Evolutionary conservation across 2,113 vertebrate species (phyloP).

Genomic region (Struthidea cinerea): DNA sequence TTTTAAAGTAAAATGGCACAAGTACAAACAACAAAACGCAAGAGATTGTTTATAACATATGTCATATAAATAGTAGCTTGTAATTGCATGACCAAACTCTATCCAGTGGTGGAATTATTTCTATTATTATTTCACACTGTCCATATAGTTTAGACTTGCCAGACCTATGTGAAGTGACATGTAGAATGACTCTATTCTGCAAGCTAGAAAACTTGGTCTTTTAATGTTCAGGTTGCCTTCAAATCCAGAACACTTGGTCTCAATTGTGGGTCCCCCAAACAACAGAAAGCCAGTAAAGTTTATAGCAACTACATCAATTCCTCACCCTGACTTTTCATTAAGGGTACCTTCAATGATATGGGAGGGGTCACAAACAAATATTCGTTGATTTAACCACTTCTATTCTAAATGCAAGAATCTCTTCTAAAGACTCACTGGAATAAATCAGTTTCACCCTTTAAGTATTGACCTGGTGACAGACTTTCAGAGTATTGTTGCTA

Average conservation of each 20-base stretch:
- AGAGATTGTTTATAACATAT: not conserved
- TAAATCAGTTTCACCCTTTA: not conserved
- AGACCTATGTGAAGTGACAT: not conserved
- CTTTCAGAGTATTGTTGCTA: not conserved
- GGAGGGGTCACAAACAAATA: not conserved
- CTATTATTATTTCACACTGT: not conserved
- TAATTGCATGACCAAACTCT: not conserved
- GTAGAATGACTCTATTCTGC: not conserved
- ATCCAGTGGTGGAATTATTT: not conserved
- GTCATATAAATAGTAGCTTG: not conserved
- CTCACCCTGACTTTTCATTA: not conserved
- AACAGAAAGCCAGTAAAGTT: not conserved
- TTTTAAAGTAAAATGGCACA: not conserved
- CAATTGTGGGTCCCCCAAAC: not conserved
- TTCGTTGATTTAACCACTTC: not conserved
- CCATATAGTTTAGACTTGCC: not conserved
- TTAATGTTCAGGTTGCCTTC: not conserved
- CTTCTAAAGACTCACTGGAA: not conserved
- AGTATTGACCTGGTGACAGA: not conserved
- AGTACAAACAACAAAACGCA: not conserved
- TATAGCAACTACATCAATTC: not conserved
- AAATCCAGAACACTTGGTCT: not conserved
- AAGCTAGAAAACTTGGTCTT: not conserved
- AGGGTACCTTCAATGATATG: not conserved
- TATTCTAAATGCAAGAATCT: not conserved